Evolutionary conservation across 2,888 invertebrate species (phyloP), one percentile per base, ranked within the genome.

Genomic region (Clanis bilineata): DNA sequence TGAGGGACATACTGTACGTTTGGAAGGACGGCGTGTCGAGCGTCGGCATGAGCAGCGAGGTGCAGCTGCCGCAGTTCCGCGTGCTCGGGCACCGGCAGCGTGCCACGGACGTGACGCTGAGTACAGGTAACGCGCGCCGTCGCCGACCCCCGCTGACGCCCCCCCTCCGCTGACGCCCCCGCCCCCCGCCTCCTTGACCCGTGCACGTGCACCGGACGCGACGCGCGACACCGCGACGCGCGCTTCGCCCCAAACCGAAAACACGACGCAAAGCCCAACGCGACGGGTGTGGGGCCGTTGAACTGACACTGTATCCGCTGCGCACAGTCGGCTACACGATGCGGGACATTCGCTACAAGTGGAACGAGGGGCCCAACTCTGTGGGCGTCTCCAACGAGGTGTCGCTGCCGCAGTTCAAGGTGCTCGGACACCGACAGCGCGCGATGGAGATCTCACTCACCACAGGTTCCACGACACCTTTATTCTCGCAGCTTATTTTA

Each of bases 341-440:
- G 97, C 94, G 96, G 93, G 97, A 97, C 94, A 97, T 97, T 94
- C 96, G 96, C 82, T 97, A 97, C 95, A 96, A 96, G 91, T 97
- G 97, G 97, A 96, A 97, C 94, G 96, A 97, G 91, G 97, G 97
- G 74, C 95, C 96, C 82, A 95, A 96, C 93, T 96, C 97, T 87
- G 97, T 98, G 88, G 97, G 97, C 90, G 97, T 97, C 86, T 96
- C 96, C 93, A 96, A 95, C 93, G 97, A 97, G 93, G 97, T 97
- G 88, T 96, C 97, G 85, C 95, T 98, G 90, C 97, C 98, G 88
- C 97, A 98, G 94, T 97, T 98, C 95, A 97, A 97, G 94, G 97
- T 97, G 89, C 95, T 97, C 92, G 97, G 97, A 86, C 97, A 97
- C 93, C 96, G 97, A 82, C 97, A 97, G 94, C 96, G 96, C 86